phyloP scores from a whole-genome alignment of 2,888 invertebrate species.

The Lissocephala sabroskyi region DNA sequence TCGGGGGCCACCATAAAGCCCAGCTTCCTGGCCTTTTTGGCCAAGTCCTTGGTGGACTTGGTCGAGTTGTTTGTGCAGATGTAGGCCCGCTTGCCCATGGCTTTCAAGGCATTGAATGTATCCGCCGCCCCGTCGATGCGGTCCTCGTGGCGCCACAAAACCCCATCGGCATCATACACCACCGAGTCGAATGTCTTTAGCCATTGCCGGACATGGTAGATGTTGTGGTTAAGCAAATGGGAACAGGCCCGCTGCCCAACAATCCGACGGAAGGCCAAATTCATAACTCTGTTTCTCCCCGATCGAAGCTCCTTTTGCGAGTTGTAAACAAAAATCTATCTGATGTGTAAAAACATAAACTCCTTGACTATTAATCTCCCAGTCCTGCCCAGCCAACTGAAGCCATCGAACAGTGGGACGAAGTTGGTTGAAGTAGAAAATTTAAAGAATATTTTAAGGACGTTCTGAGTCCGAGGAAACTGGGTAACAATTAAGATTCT shows the following conservation, averaged over 20 bases:
- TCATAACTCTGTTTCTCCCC: constrained; percentile 16
- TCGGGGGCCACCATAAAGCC: constrained; percentile 20
- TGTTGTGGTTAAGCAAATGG: constrained; percentile 29
- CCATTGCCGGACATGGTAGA: constrained; percentile 30
- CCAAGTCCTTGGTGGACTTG: constrained; percentile 9
- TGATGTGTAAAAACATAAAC: no score
- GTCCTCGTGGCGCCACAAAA: constrained; percentile 26
- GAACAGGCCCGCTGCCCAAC: constrained; percentile 27
- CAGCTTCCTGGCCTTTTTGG: constrained; percentile 25
- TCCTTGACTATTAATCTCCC: no score
- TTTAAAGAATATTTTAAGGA: no score
- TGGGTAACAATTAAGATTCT: no score
- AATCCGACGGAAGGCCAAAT: constrained; percentile 7
- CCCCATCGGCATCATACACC: constrained; percentile 35
- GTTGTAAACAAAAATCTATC: no score
- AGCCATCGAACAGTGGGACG: no score
- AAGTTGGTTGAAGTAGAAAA: no score
- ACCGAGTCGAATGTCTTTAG: constrained; percentile 36
- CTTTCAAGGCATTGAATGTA: constrained; percentile 40
- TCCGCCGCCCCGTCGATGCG: constrained; percentile 26
- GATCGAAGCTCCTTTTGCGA: no score
- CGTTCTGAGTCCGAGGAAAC: no score
- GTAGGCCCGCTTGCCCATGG: constrained; percentile 34
- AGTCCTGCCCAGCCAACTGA: no score
- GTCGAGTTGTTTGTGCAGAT: constrained; percentile 42